phyloP scores from a whole-genome alignment of 2,797 vertebrate genomes.

The Adrianichthys oophorus region DNA sequence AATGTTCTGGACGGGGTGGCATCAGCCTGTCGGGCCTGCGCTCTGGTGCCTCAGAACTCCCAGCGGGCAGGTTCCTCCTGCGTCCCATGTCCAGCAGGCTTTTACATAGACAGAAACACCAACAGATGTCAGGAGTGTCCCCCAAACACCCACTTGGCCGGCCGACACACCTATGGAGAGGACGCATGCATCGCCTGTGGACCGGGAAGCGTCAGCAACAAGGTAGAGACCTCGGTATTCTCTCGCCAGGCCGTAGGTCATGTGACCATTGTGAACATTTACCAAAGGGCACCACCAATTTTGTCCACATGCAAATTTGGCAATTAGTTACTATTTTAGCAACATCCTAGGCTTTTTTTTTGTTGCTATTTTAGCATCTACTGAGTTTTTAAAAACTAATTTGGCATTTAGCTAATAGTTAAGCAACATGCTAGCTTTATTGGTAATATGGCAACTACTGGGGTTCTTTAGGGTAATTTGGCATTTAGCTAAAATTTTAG shows the following conservation, averaged over 20 bases:
- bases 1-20: slow-evolving; percentile 90
- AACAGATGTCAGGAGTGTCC: slow-evolving; percentile 92
- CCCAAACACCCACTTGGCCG: slow-evolving; percentile 85
- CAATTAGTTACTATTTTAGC: neutral
- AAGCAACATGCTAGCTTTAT: too few relatives aligned
- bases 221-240: slow-evolving; percentile 63
- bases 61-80: slow-evolving; percentile 85
- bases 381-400: too few relatives aligned
- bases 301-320: neutral
- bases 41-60: slow-evolving; percentile 80
- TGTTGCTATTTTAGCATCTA: too few relatives aligned
- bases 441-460: too few relatives aligned
- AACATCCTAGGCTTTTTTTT: neutral
- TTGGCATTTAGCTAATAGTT: too few relatives aligned
- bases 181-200: slow-evolving; percentile 91
- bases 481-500: too few relatives aligned
- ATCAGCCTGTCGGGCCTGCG: slow-evolving; percentile 88
- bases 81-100: slow-evolving; percentile 89
- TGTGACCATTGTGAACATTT: too few relatives aligned
- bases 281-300: neutral
- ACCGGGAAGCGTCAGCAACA: slow-evolving; percentile 87
- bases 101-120: slow-evolving; percentile 89
- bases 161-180: slow-evolving; percentile 86
- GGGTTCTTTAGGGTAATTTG: too few relatives aligned
- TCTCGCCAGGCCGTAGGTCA: too few relatives aligned